Conservation (phyloP, 1,140 invertebrate species). For the Lepidurus packardi region DNA sequence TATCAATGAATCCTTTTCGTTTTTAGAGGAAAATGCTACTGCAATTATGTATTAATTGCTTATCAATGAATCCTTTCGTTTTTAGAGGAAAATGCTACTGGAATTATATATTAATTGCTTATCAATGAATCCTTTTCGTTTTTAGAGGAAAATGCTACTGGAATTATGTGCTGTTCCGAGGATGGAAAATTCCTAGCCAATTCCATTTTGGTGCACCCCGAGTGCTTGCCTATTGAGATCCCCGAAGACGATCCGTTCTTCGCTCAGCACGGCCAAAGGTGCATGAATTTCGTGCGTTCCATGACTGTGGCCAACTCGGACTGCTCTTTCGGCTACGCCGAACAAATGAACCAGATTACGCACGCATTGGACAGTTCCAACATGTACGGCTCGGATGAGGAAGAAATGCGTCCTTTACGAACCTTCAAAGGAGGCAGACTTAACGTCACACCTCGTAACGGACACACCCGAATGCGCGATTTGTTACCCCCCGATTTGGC, state of each 20-base stretch:
- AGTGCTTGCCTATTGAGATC: slow-evolving; percentile 40
- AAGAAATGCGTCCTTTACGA: slow-evolving; percentile 42
- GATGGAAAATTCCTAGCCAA: slow-evolving; percentile 54
- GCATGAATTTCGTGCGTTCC: slow-evolving; percentile 38
- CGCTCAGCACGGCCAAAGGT: slow-evolving; percentile 27
- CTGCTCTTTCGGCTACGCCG: slow-evolving; percentile 36
- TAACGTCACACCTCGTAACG: slow-evolving; percentile 26
- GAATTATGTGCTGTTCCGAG: slow-evolving; percentile 59
- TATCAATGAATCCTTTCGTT: too few species aligned
- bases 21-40: slow-evolving; percentile 31
- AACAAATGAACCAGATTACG: slow-evolving; percentile 47
- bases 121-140: background rate
- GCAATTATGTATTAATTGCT: slow-evolving; percentile 50
- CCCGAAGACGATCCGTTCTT: slow-evolving; percentile 30
- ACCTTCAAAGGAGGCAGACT: slow-evolving; percentile 32
- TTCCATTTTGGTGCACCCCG: slow-evolving; percentile 41
- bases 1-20: too few species aligned
- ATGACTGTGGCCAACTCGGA: slow-evolving; percentile 34
- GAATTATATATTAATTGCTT: too few species aligned
- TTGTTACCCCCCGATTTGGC: slow-evolving; percentile 31
- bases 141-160: slow-evolving; percentile 31
- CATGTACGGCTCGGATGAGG: slow-evolving; percentile 49
- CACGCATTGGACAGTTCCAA: slow-evolving; percentile 50
- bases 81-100: too few species aligned
- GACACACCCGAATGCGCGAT: slow-evolving; percentile 27